phyloP scores from a whole-genome alignment of 2,888 invertebrate species.

The Rotaria magnacalcarata region DNA sequence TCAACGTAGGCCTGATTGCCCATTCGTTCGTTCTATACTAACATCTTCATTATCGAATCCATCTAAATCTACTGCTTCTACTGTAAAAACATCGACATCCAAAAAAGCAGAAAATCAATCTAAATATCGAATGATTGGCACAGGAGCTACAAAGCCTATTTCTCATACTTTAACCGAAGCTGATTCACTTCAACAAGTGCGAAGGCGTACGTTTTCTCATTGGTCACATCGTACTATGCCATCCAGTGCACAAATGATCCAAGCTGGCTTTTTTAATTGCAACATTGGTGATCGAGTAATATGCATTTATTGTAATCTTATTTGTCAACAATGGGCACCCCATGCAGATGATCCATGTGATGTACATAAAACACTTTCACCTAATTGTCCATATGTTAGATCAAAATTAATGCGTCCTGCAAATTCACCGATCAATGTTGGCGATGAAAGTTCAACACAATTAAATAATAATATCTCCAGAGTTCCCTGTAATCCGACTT shows the following conservation, averaged over 20 bases:
- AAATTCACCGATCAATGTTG: neutral
- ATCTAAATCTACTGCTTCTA: too few relatives aligned
- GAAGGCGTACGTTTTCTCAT: neutral
- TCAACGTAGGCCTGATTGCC: too few relatives aligned
- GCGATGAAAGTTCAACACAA: neutral
- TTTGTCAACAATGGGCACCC: too few relatives aligned
- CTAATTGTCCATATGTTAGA: neutral
- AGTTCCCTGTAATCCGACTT: neutral
- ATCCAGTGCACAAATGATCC: neutral
- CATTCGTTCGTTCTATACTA: too few relatives aligned
- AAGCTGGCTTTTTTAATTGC: neutral
- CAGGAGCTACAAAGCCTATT: too few relatives aligned
- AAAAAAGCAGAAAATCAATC: too few relatives aligned
- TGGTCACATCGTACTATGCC: neutral
- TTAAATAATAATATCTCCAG: neutral
- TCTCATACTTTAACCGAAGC: neutral
- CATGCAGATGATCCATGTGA: too few relatives aligned
- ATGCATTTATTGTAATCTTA: neutral
- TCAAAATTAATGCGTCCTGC: neutral
- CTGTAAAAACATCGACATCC: too few relatives aligned
- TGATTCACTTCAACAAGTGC: neutral
- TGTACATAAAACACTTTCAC: neutral
- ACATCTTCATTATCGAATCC: too few relatives aligned
- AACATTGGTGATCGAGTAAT: neutral
- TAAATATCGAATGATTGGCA: too few relatives aligned